phyloP scores from a whole-genome alignment of 2,888 invertebrate species.

The Eilema caniola region DNA sequence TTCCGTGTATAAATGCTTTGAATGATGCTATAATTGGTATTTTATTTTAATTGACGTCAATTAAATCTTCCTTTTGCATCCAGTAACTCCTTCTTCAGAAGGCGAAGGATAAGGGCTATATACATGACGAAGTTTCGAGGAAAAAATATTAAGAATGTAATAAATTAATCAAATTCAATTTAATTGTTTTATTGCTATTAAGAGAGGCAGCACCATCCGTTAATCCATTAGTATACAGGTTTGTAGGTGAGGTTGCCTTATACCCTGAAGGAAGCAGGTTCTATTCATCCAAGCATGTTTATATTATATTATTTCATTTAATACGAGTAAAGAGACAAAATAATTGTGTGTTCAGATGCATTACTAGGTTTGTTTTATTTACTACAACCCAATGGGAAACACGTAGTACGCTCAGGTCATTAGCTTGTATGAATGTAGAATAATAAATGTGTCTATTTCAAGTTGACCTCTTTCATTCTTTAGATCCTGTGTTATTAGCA shows the following conservation, averaged over 20 bases:
- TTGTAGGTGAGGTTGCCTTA: background rate
- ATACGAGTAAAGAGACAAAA: background rate
- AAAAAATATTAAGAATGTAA: too few relatives aligned
- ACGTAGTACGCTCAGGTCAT: constrained; percentile 31
- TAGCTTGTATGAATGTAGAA: constrained; percentile 40
- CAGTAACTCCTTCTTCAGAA: background rate
- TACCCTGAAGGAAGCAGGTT: background rate
- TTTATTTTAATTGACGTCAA: background rate
- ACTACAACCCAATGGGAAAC: constrained; percentile 33
- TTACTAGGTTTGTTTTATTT: background rate
- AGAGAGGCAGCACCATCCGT: too few relatives aligned
- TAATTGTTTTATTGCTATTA: too few relatives aligned
- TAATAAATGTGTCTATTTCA: constrained; percentile 31
- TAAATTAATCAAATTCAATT: too few relatives aligned
- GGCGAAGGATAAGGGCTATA: too few relatives aligned
- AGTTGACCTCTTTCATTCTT: constrained; percentile 19
- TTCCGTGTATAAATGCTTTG: constrained; percentile 23
- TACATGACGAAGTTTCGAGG: too few relatives aligned
- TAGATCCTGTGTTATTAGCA: background rate
- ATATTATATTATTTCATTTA: too few relatives aligned
- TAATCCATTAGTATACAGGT: background rate
- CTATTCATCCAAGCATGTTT: too few relatives aligned
- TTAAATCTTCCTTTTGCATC: background rate
- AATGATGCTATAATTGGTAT: constrained; percentile 8
- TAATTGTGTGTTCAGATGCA: background rate